Base-by-base conservation (phyloP, 2,888 invertebrate species). In the Cataglyphis altisquamis region DNA sequence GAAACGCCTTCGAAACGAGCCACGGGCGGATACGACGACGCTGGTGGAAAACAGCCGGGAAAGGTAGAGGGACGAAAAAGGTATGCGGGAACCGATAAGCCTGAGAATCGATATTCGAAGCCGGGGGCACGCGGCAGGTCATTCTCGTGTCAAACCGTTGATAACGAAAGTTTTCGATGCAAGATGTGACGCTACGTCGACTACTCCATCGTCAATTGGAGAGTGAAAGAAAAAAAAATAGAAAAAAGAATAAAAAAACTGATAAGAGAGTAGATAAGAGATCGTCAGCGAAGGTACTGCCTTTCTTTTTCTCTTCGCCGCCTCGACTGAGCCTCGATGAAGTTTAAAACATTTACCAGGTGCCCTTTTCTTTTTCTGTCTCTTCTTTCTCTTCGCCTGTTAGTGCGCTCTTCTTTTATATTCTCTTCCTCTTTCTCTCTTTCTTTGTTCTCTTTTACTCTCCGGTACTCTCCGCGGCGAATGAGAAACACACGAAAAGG, bases 261-360 rank as follows among this genome's bases (percentile, higher is more conserved):
- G 45, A 66, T 15, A 12, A 57, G 39, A 25, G 21, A 36, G 8
- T 6, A 25, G 32, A 32, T 32, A 32, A 32, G 15, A 21, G 73
- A 60, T 57, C 39, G 29, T 52, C n/a, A 12, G n/a, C 32, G 25
- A 21, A 64, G 75, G 39, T 68, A 55, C 3, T 32, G 32, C 25
- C 63, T 75, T 74, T 21, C 12, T 57, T 60, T 75, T 60, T 55
- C 52, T 21, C 15, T 73, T 52, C 45, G 77, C 55, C 84, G 70
- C 66, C 68, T 84, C 87, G 77, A 57, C 84, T 66, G 83, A 86
- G 85, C 82, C 83, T 80, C 87, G 90, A 90, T 87, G 86, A 90
- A 90, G 86, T 88, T 90, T 89, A 86, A 89, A 88, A 89, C 88
- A 85, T 86, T 89, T 86, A 88, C 86, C 78, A 78, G 74, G 67